These are phyloP conservation scores for Drosophila paranaensis DNA, from an alignment of 2,888 invertebrate species.

Conservation along the genomic window DNA sequence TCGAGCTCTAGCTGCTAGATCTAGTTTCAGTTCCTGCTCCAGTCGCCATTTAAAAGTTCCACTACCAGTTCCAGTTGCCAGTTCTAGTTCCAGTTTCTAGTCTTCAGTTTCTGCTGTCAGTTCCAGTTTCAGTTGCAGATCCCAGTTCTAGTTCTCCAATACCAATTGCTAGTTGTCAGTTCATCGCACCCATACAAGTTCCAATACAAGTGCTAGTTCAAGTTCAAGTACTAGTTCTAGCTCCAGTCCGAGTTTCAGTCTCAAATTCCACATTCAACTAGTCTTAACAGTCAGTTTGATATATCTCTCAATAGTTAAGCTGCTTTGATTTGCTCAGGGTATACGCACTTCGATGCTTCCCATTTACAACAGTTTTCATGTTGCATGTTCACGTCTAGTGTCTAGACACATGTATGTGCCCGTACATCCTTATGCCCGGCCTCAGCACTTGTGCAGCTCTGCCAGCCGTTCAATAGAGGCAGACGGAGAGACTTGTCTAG, in stretches of 20 bases:
- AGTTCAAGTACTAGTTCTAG: background rate
- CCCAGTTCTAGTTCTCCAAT: background rate
- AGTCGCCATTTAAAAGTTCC: too few relatives aligned
- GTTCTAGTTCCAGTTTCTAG: background rate
- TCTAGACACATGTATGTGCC: background rate
- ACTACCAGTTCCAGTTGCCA: background rate
- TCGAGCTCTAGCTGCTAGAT: too few relatives aligned
- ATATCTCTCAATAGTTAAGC: background rate
- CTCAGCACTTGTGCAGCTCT: constrained; percentile 11
- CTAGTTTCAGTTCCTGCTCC: too few relatives aligned
- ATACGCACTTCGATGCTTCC: background rate
- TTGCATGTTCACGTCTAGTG: constrained; percentile 1
- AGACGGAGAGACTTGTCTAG: constrained; percentile 3
- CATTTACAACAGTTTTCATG: background rate
- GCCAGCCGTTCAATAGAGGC: constrained; percentile 12
- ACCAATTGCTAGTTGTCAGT: background rate
- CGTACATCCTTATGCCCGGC: background rate
- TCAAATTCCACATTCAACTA: background rate
- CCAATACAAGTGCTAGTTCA: background rate
- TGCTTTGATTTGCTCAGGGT: background rate
- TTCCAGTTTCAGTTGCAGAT: too few relatives aligned
- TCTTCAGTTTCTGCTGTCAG: background rate
- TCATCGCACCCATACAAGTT: background rate
- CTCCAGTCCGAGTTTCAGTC: background rate
- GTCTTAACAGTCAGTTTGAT: background rate